phyloP scores from a whole-genome alignment of 2,797 vertebrate genomes.

The Megalops cyprinoides region DNA sequence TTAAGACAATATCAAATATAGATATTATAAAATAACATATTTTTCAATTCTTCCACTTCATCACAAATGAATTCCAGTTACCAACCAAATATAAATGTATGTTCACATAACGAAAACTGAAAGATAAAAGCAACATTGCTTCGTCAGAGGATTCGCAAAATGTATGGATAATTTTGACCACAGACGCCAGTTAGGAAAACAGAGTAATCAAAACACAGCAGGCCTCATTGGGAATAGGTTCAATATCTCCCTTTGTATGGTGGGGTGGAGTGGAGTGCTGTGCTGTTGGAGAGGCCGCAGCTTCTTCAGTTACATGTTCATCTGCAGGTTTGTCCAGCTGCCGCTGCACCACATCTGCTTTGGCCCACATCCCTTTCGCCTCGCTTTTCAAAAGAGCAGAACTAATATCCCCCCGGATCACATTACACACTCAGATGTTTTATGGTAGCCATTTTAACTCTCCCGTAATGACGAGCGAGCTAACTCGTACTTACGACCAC shows the following conservation, averaged over 20 bases:
- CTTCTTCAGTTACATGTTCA: background rate
- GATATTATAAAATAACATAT: no score
- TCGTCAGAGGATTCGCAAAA: no score
- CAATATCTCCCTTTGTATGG: background rate
- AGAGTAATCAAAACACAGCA: no score
- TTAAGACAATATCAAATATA: no score
- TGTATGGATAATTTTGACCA: no score
- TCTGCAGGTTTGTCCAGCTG: conserved; percentile 18
- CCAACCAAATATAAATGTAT: no score
- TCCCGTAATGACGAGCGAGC: background rate
- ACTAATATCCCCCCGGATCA: background rate
- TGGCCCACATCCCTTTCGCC: background rate
- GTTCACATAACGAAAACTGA: no score
- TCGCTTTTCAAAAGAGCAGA: conserved; percentile 12
- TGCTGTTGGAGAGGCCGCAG: background rate
- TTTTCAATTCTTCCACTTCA: no score
- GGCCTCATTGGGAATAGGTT: background rate
- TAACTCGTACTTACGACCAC: background rate
- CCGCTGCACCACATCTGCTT: background rate
- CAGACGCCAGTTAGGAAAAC: no score
- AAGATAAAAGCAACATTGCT: no score
- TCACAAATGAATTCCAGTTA: no score
- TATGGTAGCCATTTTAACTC: background rate
- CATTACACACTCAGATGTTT: background rate
- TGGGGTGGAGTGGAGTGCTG: no score